Base-by-base conservation (phyloP, 2,888 invertebrate genomes). In the Pheosia gnoma region DNA sequence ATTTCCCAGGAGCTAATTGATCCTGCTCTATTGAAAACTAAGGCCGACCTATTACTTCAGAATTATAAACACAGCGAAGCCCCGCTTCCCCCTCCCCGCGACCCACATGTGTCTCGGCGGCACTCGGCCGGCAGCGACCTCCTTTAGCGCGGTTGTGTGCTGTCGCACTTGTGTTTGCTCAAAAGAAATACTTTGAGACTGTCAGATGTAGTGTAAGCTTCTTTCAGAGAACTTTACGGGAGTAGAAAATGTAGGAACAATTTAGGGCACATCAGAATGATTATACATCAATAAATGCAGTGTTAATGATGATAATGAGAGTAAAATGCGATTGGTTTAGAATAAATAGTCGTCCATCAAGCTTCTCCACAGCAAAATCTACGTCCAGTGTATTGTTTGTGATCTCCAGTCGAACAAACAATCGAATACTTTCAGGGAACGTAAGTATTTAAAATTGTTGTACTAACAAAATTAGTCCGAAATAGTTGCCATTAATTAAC, bases 121-220 rank as follows among this genome's bases (percentile, higher is more conserved):
- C 51, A 8, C 51, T n/a, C 47, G 47, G 47, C 25, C 51, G 25
- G 36, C n/a, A 1, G 53, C 37, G 53, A 53, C 53, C 53, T 53
- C 37, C 38, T 49, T 53, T 37, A 10, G 37, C 37, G 53, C 37
- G 53, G 53, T 53, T 37, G 37, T 51, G 25, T n/a, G 25, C 25
- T 37, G 53, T 37, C 37, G 53, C 53, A 53, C 51, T 51, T 37
- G 53, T 37, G 53, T 53, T 53, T 37, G 10, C 53, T 53, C 53
- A 36, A 37, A 51, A 53, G 53, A 53, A 53, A 53, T 53, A 53
- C 53, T 53, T 53, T 53, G 37, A 53, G 53, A 37, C 51, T 25
- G 47, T 47, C 47, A 47, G 47, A 47, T 47, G 47, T 47, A 47
- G 47, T 47, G 51, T 3, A 11, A 53, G 53, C 11, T 36, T 37